phyloP scores from a whole-genome alignment of 2,797 vertebrate genomes.

The Psittacula echo region DNA sequence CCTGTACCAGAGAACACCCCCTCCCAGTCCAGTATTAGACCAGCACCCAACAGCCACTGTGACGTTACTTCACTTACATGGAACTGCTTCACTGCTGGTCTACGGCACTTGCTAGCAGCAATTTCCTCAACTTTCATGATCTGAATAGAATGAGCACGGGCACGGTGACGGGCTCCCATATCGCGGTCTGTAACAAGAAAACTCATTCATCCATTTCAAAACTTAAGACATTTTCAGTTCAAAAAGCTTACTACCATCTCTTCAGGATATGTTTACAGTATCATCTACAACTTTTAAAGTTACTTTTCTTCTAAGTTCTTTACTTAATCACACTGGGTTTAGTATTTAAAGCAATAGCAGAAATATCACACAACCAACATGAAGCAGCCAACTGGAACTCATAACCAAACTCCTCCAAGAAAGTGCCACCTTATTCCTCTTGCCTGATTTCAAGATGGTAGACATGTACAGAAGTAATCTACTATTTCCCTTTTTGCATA shows the following conservation, averaged over 20 bases:
- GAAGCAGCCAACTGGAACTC: background rate
- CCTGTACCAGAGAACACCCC: background rate
- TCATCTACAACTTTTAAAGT: background rate
- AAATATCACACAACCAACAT: background rate
- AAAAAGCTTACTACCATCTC: background rate
- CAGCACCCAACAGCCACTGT: background rate
- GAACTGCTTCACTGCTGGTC: slow-evolving; percentile 74
- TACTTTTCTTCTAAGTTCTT: background rate
- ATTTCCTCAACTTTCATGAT: slow-evolving; percentile 99
- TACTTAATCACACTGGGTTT: background rate
- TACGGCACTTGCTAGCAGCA: slow-evolving; percentile 75
- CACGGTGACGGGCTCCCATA: slow-evolving; percentile 96
- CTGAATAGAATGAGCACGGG: slow-evolving; percentile 96
- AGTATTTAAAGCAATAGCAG: background rate
- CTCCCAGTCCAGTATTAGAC: accelerated
- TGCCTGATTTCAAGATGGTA: background rate
- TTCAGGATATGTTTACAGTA: background rate
- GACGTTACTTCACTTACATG: slow-evolving; percentile 81
- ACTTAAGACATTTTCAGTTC: background rate
- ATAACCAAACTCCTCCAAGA: background rate
- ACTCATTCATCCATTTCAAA: background rate
- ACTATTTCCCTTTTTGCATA: background rate
- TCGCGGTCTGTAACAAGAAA: slow-evolving; percentile 85
- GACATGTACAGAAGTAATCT: accelerated
- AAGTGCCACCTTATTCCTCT: background rate